Evolutionary conservation across 2,113 vertebrate genomes (phyloP), one percentile per base, ranked within the genome.

Genomic region (Heterochromis multidens): DNA sequence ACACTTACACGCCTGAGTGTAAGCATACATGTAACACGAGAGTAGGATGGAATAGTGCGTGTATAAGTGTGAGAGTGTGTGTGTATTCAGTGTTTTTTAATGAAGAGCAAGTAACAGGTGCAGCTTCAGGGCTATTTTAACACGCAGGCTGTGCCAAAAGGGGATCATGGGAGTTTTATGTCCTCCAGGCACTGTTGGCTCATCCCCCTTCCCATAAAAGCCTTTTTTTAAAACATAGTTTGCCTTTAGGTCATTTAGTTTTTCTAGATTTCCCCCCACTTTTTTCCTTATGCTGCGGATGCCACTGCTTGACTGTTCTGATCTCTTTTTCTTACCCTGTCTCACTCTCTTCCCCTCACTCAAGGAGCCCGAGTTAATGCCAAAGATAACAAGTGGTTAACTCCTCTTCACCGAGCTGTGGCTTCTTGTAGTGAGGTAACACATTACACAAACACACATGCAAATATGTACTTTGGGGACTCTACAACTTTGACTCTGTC

Each of bases 381-480:
- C 97, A 99, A 99, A 99, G 99, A 99, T 95, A 98, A 97, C 96
- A 99, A 99, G 96, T 99, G 98, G 99, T 97, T 99, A 96, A 99
- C 98, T 96, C 99, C 99, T 96, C 97, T 99, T 94, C 99, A 99
- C 91, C 97, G 98, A 95, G 99, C 99, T 89, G 98, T 99, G 92
- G 99, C 98, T 87, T 99, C 98, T 89, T 97, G 98, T 95, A 98
- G 98, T 92, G 98, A 99, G 98, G 99, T 99, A 99, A 90, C 80
- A 63, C 23, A 56, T 63, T 49, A 85, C 62, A 57, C 35, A 78
- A 31, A 62, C 59, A 56, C 52, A 58, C 77, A 7, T 77, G 61
- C 67, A 65, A 49, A 79, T 76, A 25, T 79, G 19, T 37, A 19
- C 16, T 58, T 33, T 56, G 2, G 12, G 40, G 23, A 46, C 25